phyloP scores from a whole-genome alignment of 1,140 invertebrate genomes.

The Drosophila eugracilis region DNA sequence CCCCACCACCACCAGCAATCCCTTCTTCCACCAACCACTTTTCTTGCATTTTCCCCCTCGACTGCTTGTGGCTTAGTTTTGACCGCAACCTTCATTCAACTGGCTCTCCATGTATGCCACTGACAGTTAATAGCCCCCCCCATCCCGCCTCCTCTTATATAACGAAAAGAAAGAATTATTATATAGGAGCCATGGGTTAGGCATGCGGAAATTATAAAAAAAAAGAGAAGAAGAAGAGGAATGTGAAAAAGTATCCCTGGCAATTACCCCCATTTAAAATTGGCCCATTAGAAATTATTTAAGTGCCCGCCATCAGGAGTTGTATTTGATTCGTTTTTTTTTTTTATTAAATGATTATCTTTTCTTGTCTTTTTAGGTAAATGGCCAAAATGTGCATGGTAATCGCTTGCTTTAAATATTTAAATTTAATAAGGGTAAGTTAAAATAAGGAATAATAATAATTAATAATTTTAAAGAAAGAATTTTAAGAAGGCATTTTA shows the following conservation, averaged over 20 bases:
- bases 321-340: conserved; percentile 17
- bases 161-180: not conserved
- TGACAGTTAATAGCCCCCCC: conserved; percentile 66
- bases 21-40: not conserved
- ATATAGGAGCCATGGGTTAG: conserved; percentile 2
- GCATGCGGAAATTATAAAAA: conserved; percentile 34
- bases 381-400: not conserved
- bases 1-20: too few relatives aligned
- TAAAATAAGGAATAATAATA: not conserved
- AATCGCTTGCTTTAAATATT: too few relatives aligned
- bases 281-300: conserved; percentile 59
- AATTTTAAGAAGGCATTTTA: too few relatives aligned
- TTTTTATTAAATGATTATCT: conserved; percentile 1
- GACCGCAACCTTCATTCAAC: conserved; percentile 67
- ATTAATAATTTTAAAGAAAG: too few relatives aligned
- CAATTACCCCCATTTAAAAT: conserved; percentile 70
- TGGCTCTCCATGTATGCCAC: conserved; percentile 37
- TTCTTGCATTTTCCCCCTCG: not conserved
- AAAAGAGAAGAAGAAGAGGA: too few relatives aligned
- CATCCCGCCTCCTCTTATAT: conserved; percentile 32
- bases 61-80: conserved; percentile 45
- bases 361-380: conserved; percentile 51
- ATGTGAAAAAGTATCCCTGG: conserved; percentile 21
- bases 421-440: not conserved
- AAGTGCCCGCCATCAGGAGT: conserved; percentile 49